Base-by-base conservation (phyloP, 2,113 vertebrate genomes). In the Crypturellus undulatus region DNA sequence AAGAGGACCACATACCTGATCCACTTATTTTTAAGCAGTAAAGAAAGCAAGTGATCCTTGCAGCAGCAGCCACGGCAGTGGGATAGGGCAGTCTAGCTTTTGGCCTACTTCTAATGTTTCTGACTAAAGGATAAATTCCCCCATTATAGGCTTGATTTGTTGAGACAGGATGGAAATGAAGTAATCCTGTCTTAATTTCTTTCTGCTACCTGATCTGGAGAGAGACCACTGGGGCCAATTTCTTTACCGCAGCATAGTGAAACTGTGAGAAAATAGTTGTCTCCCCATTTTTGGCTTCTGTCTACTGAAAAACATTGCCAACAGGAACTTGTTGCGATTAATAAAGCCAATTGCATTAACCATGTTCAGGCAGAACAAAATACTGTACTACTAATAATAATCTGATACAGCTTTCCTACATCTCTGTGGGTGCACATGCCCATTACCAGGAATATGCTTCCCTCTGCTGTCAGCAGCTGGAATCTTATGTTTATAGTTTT, bases 391-490 rank as follows among this genome's bases (percentile, higher is more conserved):
- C 42, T 42, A 40, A 2, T 60, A 91, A 69, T 72, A 70, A 90
- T 51, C 47, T 60, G 80, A 51, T 49, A n/a, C 89, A 87, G 85
- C 60, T 77, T 79, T 32, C 87, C 49, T 81, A 40, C 76, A 84
- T 76, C 77, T 77, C 84, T 1, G 2, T 25, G 52, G 43, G 49
- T 54, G 68, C 67, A 70, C 47, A 42, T 47, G 84, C 69, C 78
- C 47, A 47, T 96, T 91, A 63, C 30, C 58, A 79, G 93, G 83
- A 84, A 92, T 94, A 58, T 96, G 91, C 94, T 93, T 92, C 97
- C 96, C 96, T 91, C 97, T 97, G 94, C 96, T 97, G 97, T 94
- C 83, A 76, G 90, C 77, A 95, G 81, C 84, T 90, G 93, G 92
- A 89, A 95, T 90, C 80, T 84, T 79, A 89, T 36, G 40, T 71